Base-by-base conservation (phyloP, 2,888 invertebrate species). In the Macrophya alboannulata region DNA sequence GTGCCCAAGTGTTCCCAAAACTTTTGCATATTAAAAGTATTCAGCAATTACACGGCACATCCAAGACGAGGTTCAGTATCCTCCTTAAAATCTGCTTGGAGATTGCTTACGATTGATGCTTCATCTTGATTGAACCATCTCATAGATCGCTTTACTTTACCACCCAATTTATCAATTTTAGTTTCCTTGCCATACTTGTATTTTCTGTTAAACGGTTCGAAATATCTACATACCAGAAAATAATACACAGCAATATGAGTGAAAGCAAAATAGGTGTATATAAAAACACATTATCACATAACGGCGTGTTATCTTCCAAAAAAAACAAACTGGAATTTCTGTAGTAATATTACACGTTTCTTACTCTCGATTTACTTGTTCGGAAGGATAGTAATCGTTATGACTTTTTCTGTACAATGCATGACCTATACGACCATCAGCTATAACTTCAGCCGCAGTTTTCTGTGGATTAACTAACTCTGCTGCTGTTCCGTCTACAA, bases 381-480 rank as follows among this genome's bases (percentile, higher is more conserved):
- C 94, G 3, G 93, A 92, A 0, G 94, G 93, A 87, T 94, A 91
- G 88, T 94, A 95, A 89, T 94, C 93, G 76, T 94, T 93, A 88
- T 95, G 95, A 15, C 93, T 94, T 89, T 93, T 94, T 87, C 90
- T 92, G 88, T 95, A 95, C 88, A 94, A 89, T 12, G 94, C 93
- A 87, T 94, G 94, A 12, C 92, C 93, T 17, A 62, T 10, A 6
- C 25, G 59, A 62, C 43, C 62, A 40, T 37, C 62, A 45, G 94
- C 89, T 87, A 93, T 92, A 51, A 92, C 91, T 40, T 94, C 93
- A 76, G 90, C 90, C 87, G 94, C 89, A 15, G 90, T 89, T 87
- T 93, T 94, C 45, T 91, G 90, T 0, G 95, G 94, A 89, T 94
- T 94, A 5, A 95, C 87, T 51, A 94, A 82, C 72, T 93, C 93